These are phyloP conservation scores for Drosophila baimaii DNA, from an alignment of 1,140 invertebrate species.

Conservation along the genomic window DNA sequence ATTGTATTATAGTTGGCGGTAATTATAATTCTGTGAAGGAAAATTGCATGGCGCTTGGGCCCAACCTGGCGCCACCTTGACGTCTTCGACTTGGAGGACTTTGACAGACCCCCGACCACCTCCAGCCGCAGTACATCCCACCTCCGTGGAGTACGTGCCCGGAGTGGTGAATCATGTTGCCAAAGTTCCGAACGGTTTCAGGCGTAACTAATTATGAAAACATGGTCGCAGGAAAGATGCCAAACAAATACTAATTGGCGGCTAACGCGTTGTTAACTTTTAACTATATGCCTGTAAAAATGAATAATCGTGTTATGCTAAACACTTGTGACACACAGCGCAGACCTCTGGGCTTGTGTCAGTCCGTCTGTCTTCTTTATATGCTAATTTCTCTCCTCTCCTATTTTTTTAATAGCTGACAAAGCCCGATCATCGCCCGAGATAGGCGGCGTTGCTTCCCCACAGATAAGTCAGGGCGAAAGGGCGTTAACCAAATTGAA, in stretches of 20 bases:
- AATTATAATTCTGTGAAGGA: constrained; percentile 51
- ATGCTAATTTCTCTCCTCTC: constrained; percentile 47
- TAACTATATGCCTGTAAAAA: constrained; percentile 63
- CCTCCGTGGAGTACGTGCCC: constrained; percentile 13
- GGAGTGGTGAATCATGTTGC: constrained; percentile 27
- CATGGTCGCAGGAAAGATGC: constrained; percentile 40
- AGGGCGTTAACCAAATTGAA: constrained; percentile 59
- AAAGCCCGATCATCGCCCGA: constrained; percentile 41
- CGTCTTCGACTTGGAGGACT: constrained; percentile 61
- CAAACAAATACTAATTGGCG: constrained; percentile 59
- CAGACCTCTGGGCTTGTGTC: constrained; percentile 20
- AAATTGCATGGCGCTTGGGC: constrained; percentile 63
- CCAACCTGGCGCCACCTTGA: constrained; percentile 67
- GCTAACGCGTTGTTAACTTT: constrained; percentile 53
- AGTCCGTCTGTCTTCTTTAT: constrained; percentile 26
- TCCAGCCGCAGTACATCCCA: not conserved
- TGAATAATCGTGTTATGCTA: constrained; percentile 67
- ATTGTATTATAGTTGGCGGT: constrained; percentile 64
- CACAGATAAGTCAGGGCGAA: constrained; percentile 28
- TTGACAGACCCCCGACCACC: constrained; percentile 57
- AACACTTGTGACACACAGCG: constrained; percentile 64
- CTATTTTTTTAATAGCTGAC: constrained; percentile 44
- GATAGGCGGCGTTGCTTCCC: constrained; percentile 37
- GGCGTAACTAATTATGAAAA: constrained; percentile 50
- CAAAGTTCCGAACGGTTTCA: constrained; percentile 46